These are phyloP conservation scores for Apodemus sylvaticus DNA, from an alignment of 2,113 vertebrate species.

Conservation along the genomic window DNA sequence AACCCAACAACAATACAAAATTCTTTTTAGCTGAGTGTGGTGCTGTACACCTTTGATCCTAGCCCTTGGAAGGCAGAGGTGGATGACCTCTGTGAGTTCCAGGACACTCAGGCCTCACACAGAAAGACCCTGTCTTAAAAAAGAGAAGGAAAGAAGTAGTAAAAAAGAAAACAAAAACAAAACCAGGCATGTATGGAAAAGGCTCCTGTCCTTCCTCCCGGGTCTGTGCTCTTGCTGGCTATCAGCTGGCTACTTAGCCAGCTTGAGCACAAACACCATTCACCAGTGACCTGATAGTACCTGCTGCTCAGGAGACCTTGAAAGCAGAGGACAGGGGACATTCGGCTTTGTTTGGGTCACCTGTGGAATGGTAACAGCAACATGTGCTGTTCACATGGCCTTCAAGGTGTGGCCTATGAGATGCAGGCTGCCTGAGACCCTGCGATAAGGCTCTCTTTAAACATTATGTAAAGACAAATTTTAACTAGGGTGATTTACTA, in stretches of 20 bases:
- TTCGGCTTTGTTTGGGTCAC: not conserved
- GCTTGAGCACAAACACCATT: not conserved
- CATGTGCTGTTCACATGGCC: not conserved
- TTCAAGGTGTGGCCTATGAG: not conserved
- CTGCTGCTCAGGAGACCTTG: not conserved
- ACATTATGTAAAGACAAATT: not conserved
- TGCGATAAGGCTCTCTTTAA: not conserved
- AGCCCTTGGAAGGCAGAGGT: not conserved
- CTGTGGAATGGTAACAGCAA: not conserved
- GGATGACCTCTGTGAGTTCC: not conserved
- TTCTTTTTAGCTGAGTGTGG: not conserved
- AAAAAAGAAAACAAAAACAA: not conserved
- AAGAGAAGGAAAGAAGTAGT: not conserved
- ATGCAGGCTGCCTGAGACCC: not conserved
- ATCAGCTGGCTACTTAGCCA: not conserved
- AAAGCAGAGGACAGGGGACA: not conserved
- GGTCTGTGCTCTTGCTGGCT: not conserved
- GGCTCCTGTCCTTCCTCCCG: not conserved
- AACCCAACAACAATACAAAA: not conserved
- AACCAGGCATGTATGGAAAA: not conserved
- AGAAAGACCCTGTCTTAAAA: not conserved
- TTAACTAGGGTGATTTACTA: not conserved
- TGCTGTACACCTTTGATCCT: not conserved
- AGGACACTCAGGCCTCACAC: not conserved
- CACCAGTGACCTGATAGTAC: not conserved